Evolutionary conservation across 2,888 invertebrate species (phyloP), one percentile per base, ranked within the genome.

Genomic region (Spilarctia lutea): DNA sequence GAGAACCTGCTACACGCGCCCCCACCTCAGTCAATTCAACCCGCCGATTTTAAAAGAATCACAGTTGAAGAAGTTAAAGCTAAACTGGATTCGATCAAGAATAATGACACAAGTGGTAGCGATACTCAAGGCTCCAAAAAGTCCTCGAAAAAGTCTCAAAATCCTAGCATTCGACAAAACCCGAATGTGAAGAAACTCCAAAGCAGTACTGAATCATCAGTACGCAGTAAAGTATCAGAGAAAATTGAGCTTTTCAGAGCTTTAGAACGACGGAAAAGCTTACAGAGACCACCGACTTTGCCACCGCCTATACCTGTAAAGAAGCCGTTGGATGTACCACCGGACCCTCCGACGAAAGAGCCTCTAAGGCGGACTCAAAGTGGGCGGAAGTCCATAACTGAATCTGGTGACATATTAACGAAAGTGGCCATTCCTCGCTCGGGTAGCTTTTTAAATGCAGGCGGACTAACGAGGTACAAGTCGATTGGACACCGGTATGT

Each of bases 391-490:
- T 95, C 96, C 52, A 86, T 95, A 42, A 95, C 91, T 74, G 97
- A 97, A 79, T 96, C 97, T 74, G 98, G 98, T 13, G 98, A 98
- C 90, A 97, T 98, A 85, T 93, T 98, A 85, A 98, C 98, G 0
- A 98, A 98, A 91, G 98, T 98, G 66, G 98, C 98, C 65, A 97
- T 98, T 86, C 98, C 98, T 24, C 96, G 98, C 85, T 98, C 98
- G 71, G 98, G 98, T 68, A 98, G 98, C 91, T 98, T 98, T 89
- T 96, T 98, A 66, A 98, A 98, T 86, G 97, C 98, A 27, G 98
- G 97, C 69, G 98, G 97, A 75, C 94, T 97, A 72, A 97, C 98
- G 13, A 96, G 98, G 86, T 98, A 98, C 90, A 97, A 98, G 93
- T 97, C 97, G 45, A 96, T 97, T 87, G 95, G 96, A 85, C 96